Percentiles rank a stretch among this genome's conserved stretches.
phyloP scores from a whole-genome alignment of 2,797 vertebrate genomes.

The Numenius phaeopus region DNA sequence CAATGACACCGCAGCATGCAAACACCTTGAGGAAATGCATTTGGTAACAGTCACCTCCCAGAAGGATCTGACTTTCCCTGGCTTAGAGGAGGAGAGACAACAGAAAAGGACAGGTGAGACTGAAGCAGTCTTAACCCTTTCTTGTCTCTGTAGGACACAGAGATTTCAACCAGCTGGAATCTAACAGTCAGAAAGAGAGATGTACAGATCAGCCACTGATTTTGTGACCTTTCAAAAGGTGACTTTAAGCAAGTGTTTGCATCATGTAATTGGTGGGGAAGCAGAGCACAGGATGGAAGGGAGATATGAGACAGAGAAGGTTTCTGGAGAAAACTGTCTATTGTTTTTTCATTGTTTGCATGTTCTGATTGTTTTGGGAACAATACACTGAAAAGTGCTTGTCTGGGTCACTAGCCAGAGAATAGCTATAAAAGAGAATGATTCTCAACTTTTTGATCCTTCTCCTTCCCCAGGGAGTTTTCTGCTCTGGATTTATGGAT shows the following conservation, averaged over 20 bases:
- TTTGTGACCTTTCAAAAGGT: background rate
- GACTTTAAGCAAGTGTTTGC: background rate
- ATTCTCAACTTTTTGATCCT: background rate
- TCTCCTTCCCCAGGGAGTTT: background rate
- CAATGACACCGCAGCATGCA: background rate
- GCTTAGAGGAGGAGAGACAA: background rate
- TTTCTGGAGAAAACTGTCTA: background rate
- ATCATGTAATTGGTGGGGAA: background rate
- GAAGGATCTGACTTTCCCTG: background rate
- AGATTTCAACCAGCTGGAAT: background rate
- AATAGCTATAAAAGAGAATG: background rate
- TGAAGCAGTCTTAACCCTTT: background rate
- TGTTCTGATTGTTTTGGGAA: background rate
- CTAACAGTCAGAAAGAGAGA: background rate
- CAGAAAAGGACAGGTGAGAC: background rate
- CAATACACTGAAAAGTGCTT: background rate
- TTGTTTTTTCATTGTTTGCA: background rate
- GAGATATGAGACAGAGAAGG: background rate
- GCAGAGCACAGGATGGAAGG: background rate
- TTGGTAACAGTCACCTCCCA: background rate
- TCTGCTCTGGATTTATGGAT: background rate
- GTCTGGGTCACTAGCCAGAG: background rate
- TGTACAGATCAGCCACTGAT: background rate
- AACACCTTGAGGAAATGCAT: background rate
- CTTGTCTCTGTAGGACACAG: background rate